A percentile compares a stretch with the other conserved stretches of the same genome.
These are phyloP conservation scores for Ascaphus truei DNA, from an alignment of 2,113 vertebrate genomes.

Conservation along the genomic window DNA sequence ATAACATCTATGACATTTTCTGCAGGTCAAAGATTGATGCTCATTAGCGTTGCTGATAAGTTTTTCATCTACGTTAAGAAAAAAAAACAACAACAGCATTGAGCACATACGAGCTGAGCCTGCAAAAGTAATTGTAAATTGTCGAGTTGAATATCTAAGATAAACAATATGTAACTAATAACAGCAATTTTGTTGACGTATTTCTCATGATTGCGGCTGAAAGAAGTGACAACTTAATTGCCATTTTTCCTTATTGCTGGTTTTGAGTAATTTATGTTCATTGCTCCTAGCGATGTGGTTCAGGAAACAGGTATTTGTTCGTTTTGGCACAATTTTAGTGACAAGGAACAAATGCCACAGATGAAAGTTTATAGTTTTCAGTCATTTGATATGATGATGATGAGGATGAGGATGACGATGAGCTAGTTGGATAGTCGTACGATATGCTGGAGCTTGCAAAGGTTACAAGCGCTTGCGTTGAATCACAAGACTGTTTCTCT, in stretches of 20 bases:
- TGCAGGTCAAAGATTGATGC: no score
- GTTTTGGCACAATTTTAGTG: slow-evolving; percentile 42
- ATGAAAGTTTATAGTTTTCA: slow-evolving; percentile 62
- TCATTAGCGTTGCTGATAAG: no score
- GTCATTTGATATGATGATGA: slow-evolving; percentile 54
- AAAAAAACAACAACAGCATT: no score
- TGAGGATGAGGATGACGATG: slow-evolving; percentile 39
- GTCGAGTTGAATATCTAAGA: no score
- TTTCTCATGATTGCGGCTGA: no score
- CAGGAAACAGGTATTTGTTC: background rate
- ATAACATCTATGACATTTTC: no score
- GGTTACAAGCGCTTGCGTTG: slow-evolving; percentile 82
- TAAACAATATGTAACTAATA: no score
- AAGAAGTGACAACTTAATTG: no score
- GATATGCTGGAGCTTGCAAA: slow-evolving; percentile 62
- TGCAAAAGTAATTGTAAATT: no score
- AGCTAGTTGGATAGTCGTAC: slow-evolving; percentile 51
- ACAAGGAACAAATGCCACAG: slow-evolving; percentile 66
- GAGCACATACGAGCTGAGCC: no score
- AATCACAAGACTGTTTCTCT: slow-evolving; percentile 91
- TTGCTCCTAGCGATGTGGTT: background rate
- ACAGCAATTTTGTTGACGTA: no score
- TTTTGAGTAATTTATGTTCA: background rate
- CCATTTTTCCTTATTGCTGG: background rate
- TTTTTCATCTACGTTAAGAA: no score